phyloP scores from a whole-genome alignment of 2,888 invertebrate genomes.

The Eupithecia dodoneata region DNA sequence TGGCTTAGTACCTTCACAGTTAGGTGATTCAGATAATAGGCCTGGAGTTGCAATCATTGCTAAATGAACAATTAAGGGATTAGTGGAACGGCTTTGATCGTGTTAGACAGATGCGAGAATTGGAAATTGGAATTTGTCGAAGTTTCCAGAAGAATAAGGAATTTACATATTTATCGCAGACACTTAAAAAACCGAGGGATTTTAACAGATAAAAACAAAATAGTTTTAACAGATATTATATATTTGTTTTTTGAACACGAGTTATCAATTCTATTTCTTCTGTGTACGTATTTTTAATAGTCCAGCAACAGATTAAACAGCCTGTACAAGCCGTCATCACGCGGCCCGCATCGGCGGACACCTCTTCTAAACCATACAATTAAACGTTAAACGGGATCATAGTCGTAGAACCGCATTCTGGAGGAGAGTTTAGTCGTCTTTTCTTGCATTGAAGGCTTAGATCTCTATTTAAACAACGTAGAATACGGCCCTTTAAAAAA shows the following conservation, averaged over 20 bases:
- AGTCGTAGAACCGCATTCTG: neutral
- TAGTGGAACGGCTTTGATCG: conserved; percentile 7
- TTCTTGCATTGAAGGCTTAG: neutral
- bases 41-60: conserved; percentile 46
- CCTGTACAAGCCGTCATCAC: neutral
- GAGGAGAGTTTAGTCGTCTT: neutral
- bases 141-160: neutral
- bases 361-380: neutral
- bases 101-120: neutral
- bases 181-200: neutral
- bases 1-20: conserved; percentile 46
- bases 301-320: neutral
- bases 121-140: neutral
- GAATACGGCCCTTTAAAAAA: neutral
- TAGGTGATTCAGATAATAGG: conserved; percentile 42
- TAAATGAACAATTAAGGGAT: conserved; percentile 30
- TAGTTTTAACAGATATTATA: too few relatives aligned
- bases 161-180: neutral
- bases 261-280: neutral
- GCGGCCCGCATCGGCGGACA: neutral
- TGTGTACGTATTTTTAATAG: neutral
- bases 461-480: neutral
- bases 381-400: neutral
- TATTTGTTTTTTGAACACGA: too few relatives aligned
- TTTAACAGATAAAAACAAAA: neutral